Evolutionary conservation across 2,113 vertebrate species (phyloP), one percentile per base, ranked within the genome.

Genomic region (Reinhardtius hippoglossoides): DNA sequence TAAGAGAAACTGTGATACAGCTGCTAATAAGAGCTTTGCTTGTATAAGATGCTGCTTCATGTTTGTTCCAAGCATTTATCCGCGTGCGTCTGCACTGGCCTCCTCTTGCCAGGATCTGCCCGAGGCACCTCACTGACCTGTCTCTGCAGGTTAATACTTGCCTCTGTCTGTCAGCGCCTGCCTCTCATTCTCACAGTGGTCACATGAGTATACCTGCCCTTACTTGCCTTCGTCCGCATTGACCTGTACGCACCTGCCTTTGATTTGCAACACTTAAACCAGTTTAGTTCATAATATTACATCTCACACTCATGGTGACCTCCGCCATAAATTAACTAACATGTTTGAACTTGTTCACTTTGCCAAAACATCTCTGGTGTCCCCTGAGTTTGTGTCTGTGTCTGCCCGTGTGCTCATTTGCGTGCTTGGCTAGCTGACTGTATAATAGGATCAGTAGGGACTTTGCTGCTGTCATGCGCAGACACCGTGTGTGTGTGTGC

Each of bases 361-460:
- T 13, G 64, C 74, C 26, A 64, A 78, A 87, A 63, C 26, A 44
- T 70, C 67, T 9, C 50, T 12, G 0, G 26, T 3, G 48, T 61
- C 81, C 48, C 72, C 35, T 20, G 63, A 24, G 42, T 60, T 31
- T 65, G 54, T 61, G 54, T 48, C 55, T 42, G 23, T 64, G 15
- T 37, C n/a, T 68, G 65, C 82, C 54, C 52, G 42, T 80, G 44
- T 76, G 46, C 62, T 66, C 24, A 4, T 62, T 64, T 44, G 48
- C 67, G 57, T 57, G 67, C 20, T 48, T 76, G 60, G 69, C 42
- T 74, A 40, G 56, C n/a, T 40, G 24, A 40, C 55, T 56, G 76
- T 63, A 21, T 87, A 89, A 90, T 87, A 60, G 82, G 84, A 88
- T 88, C 73, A 90, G 74, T 55, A 26, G 84, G 76, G 88, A 85